Percentiles rank a stretch among this genome's conserved stretches.
Evolutionary conservation across 2,113 vertebrate genomes (phyloP).

Genomic region (Corythoichthys intestinalis): DNA sequence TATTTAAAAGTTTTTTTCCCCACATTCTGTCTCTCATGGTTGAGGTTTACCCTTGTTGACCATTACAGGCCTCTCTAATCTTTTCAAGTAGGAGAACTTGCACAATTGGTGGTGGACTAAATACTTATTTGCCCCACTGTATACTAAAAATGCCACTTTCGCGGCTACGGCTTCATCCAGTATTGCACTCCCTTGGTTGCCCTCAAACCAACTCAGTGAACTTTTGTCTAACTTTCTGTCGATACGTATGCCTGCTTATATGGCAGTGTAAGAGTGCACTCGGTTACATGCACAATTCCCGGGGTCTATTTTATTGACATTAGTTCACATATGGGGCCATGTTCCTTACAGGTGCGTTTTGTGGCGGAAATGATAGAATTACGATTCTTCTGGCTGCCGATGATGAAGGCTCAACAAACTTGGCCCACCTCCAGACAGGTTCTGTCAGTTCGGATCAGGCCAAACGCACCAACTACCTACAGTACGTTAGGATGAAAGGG

Average conservation of each 20-base stretch:
- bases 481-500: slow-evolving; percentile 12
- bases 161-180: too few relatives aligned
- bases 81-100: too few relatives aligned
- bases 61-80: too few relatives aligned
- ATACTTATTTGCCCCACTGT: too few relatives aligned
- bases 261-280: slow-evolving; percentile 8
- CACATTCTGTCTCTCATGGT: too few relatives aligned
- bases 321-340: background rate
- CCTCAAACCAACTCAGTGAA: background rate
- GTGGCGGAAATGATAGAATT: slow-evolving; percentile 36
- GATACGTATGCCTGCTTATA: slow-evolving; percentile 38
- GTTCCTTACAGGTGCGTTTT: slow-evolving; percentile 19
- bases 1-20: too few relatives aligned
- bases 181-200: too few relatives aligned
- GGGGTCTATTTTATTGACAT: slow-evolving; percentile 6
- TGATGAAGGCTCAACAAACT: slow-evolving; percentile 19
- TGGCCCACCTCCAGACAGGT: slow-evolving; percentile 19
- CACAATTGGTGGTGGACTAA: too few relatives aligned
- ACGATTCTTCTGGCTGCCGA: slow-evolving; percentile 22
- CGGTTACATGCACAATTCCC: slow-evolving; percentile 23
- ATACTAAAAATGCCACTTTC: too few relatives aligned
- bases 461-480: slow-evolving; percentile 16
- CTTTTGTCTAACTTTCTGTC: background rate
- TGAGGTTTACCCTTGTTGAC: too few relatives aligned
- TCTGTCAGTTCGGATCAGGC: slow-evolving; percentile 38